A percentile compares a stretch with the other conserved stretches of the same genome.
These are phyloP conservation scores for Neostethus bicornis DNA, from an alignment of 2,797 vertebrate species.

Conservation along the genomic window DNA sequence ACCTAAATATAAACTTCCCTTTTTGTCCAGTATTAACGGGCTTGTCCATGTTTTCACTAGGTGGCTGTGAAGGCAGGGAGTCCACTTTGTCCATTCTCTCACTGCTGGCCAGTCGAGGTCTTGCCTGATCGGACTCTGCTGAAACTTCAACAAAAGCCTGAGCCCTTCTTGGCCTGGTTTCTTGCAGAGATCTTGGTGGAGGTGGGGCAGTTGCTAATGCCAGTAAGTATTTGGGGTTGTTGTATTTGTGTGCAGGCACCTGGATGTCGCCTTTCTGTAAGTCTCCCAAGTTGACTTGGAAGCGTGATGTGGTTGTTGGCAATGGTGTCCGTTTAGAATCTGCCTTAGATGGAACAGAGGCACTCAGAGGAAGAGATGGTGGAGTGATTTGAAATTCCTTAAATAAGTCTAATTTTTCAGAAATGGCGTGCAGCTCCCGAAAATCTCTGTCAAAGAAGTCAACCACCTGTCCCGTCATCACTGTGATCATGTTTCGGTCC, in stretches of 20 bases:
- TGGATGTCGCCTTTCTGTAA: slow-evolving; percentile 43
- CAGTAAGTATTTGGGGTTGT: slow-evolving; percentile 93
- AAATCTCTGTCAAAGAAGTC: slow-evolving; percentile 92
- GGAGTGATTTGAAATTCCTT: slow-evolving; percentile 83
- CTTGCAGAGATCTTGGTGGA: slow-evolving; percentile 35
- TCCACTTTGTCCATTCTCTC: slow-evolving; percentile 33
- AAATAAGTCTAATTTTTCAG: slow-evolving; percentile 87
- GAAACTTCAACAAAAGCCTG: neutral
- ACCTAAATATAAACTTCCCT: neutral
- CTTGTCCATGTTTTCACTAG: slow-evolving; percentile 8
- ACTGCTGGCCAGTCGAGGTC: slow-evolving; percentile 33
- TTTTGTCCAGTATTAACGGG: slow-evolving; percentile 9
- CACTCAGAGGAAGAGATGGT: slow-evolving; percentile 26
- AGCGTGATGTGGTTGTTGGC: slow-evolving; percentile 72
- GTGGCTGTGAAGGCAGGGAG: slow-evolving; percentile 14
- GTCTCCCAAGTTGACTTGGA: slow-evolving; percentile 77
- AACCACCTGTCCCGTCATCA: slow-evolving; percentile 90
- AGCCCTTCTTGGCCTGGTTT: slow-evolving; percentile 16
- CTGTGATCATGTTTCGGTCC: slow-evolving; percentile 90
- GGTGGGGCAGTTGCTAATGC: slow-evolving; percentile 69
- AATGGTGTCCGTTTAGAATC: slow-evolving; percentile 45
- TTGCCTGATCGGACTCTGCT: slow-evolving; percentile 16
- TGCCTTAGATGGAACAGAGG: slow-evolving; percentile 32
- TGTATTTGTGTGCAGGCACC: slow-evolving; percentile 88
- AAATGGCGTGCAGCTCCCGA: slow-evolving; percentile 92